Evolutionary conservation across 2,113 vertebrate species (phyloP), one percentile per base, ranked within the genome.

Genomic region (Ameiurus melas): DNA sequence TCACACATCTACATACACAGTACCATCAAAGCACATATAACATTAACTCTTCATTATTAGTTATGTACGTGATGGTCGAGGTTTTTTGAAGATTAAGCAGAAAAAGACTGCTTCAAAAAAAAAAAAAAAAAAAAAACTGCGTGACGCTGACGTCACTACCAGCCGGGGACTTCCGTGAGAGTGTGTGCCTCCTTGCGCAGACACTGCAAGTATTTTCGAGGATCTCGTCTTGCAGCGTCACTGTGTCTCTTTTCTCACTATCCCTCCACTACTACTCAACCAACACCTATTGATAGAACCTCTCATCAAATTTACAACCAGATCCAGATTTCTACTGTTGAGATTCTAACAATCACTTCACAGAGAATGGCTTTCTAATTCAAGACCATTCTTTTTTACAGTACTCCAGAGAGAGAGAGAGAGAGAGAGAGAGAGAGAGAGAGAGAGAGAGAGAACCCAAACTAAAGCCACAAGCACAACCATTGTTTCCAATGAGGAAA

Each of bases 351-450:
- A 89, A 88, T 87, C 36, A 64, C 43, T 53, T 62, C 77, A 91
- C 20, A 22, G 57, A 83, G 57, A 71, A 81, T 43, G 39, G 86
- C 60, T 68, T 66, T 84, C 89, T 68, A 87, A 83, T 89, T 85
- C 66, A 80, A 87, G 75, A 79, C 83, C 85, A 33, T 82, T 87
- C 91, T 84, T 86, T 90, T 79, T 90, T 89, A 64, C 43, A 27
- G 77, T 47, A 51, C 79, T 57, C 66, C 84, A 88, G 33, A 57
- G 47, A 57, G 30, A 25, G 66, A 58, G 5, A 83, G 33, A 16
- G 68, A 60, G 55, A 16, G 51, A 27, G 84, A 16, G 83, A 25
- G 83, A 79, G 58, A 33, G 55, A n/a, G 33, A 58, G 51, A 58
- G 30, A 27, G 53, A 43, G 70, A 25, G 51, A 27, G 84, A 36